phyloP scores from a whole-genome alignment of 2,113 vertebrate genomes.

The Ascaphus truei region DNA sequence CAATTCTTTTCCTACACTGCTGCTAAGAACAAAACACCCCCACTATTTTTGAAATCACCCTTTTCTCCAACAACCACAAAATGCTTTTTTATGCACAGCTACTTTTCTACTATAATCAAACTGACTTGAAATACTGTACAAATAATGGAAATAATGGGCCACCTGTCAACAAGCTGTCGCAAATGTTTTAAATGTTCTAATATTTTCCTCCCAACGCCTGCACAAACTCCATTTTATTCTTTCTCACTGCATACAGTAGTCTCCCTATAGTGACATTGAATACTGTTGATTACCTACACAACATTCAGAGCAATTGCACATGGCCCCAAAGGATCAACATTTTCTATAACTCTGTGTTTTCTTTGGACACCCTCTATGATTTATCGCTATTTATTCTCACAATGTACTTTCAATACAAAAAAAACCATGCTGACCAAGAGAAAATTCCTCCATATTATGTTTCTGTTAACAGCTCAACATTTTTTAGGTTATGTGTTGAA shows the following conservation, averaged over 20 bases:
- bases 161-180: conserved; percentile 35
- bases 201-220: conserved; percentile 37
- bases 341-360: conserved; percentile 15
- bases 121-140: conserved; percentile 33
- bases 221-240: conserved; percentile 26
- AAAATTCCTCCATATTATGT: not conserved
- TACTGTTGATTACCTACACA: conserved; percentile 32
- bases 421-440: conserved; percentile 15
- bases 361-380: conserved; percentile 22
- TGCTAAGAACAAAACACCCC: conserved; percentile 34
- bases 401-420: conserved; percentile 10
- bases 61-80: conserved; percentile 21
- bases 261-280: conserved; percentile 33
- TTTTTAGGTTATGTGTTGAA: too few species aligned
- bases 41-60: conserved; percentile 23
- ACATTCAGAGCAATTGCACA: conserved; percentile 7
- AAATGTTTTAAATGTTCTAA: conserved; percentile 37
- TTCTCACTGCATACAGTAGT: conserved; percentile 23
- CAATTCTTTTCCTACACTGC: conserved; percentile 21
- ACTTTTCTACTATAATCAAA: conserved; percentile 36
- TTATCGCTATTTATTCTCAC: conserved; percentile 22
- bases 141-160: conserved; percentile 35
- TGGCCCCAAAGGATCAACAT: conserved; percentile 31
- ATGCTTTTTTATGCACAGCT: conserved; percentile 32
- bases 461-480: not conserved